Evolutionary conservation across 2,113 vertebrate species (phyloP).

Genomic region (Atrichornis clamosus): DNA sequence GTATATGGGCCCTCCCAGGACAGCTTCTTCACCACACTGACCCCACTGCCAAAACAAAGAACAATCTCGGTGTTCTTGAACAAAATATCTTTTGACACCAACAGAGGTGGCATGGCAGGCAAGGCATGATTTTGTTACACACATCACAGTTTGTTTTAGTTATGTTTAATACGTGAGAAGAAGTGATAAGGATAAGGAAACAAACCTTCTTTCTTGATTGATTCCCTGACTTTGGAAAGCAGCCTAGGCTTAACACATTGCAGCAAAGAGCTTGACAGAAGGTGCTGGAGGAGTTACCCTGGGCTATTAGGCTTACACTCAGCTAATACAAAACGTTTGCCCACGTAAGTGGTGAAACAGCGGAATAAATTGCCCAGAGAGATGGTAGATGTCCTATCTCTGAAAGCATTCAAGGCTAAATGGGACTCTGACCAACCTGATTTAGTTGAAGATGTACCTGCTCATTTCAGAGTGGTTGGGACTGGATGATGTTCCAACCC

Average conservation of each 20-base stretch:
- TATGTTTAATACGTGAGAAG: background rate
- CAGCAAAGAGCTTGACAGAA: background rate
- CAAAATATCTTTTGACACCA: background rate
- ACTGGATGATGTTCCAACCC: background rate
- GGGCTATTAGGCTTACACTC: background rate
- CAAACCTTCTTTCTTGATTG: background rate
- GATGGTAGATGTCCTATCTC: too few species aligned
- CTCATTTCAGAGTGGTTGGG: background rate
- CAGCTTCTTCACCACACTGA: background rate
- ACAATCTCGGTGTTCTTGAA: background rate
- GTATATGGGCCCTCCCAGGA: background rate
- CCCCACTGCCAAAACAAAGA: background rate
- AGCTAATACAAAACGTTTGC: background rate
- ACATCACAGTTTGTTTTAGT: background rate
- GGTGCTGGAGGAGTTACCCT: background rate
- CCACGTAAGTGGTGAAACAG: background rate
- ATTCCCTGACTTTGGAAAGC: background rate
- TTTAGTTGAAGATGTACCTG: background rate
- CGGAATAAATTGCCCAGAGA: background rate
- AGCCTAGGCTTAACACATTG: background rate
- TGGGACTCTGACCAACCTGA: background rate
- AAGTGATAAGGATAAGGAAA: background rate
- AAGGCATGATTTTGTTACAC: background rate
- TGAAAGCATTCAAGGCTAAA: background rate
- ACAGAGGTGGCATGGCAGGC: background rate